Conservation (phyloP, 2,797 vertebrate species). For the Onychomys torridus region DNA sequence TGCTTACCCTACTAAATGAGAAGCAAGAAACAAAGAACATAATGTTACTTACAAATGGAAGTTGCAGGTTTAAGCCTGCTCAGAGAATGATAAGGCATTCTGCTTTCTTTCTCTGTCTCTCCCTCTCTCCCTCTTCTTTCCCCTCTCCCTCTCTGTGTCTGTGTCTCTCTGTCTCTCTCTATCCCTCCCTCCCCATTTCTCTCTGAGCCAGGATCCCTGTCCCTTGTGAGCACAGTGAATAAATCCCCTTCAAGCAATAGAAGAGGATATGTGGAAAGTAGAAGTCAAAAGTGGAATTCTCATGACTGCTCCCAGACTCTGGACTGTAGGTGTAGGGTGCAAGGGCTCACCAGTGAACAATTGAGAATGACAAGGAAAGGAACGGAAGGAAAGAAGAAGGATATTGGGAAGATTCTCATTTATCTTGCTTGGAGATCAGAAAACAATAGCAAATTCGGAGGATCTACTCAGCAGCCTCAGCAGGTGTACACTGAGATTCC, state of each 20-base stretch:
- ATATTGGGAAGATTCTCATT: not conserved
- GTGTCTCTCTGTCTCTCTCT: not conserved
- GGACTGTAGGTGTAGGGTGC: not conserved
- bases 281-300: not conserved
- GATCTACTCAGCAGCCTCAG: not conserved
- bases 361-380: not conserved
- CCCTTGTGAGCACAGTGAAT: not conserved
- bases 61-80: not conserved
- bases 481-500: not conserved
- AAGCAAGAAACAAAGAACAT: constrained; percentile 77
- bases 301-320: not conserved
- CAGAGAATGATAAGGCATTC: not conserved
- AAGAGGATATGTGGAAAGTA: accelerated
- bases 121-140: no score
- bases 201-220: not conserved
- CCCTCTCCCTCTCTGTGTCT: not conserved
- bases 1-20: constrained; percentile 72
- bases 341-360: not conserved
- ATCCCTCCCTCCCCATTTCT: no score
- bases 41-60: constrained; percentile 31
- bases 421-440: constrained; percentile 47
- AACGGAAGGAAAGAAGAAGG: not conserved
- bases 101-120: not conserved
- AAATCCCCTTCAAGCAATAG: not conserved
- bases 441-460: constrained; percentile 4